phyloP scores from a whole-genome alignment of 2,797 vertebrate genomes.

The Lithobates sylvaticus region DNA sequence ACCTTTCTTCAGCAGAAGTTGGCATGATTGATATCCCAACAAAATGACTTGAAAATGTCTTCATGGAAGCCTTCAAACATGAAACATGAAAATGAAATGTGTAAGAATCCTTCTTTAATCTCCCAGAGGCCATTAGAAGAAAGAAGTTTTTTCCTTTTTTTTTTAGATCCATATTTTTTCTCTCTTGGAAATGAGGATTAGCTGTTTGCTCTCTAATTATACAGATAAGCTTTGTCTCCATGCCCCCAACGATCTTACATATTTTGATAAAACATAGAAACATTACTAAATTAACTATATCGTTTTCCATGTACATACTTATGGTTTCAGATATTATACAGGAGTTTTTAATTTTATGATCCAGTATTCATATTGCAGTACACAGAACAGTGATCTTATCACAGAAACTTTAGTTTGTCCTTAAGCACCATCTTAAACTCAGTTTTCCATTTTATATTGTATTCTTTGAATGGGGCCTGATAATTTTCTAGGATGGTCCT shows the following conservation, averaged over 20 bases:
- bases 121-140: constrained; percentile 51
- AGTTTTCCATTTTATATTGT: background rate
- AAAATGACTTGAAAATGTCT: constrained; percentile 31
- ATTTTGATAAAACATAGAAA: constrained; percentile 8
- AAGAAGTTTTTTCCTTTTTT: constrained; percentile 39
- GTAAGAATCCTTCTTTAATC: constrained; percentile 48
- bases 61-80: constrained; percentile 29
- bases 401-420: background rate
- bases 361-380: background rate
- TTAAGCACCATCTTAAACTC: background rate
- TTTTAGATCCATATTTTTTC: constrained; percentile 1
- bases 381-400: background rate
- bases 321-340: constrained; percentile 30
- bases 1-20: constrained; percentile 52
- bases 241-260: background rate
- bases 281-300: background rate
- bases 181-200: constrained; percentile 11
- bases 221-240: background rate
- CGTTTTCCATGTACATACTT: constrained; percentile 17
- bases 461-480: background rate
- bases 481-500: background rate
- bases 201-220: constrained; percentile 19
- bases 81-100: constrained; percentile 39
- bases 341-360: background rate
- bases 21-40: constrained; percentile 50